Conservation (phyloP, 2,797 vertebrate species). For the Falco columbarius region DNA sequence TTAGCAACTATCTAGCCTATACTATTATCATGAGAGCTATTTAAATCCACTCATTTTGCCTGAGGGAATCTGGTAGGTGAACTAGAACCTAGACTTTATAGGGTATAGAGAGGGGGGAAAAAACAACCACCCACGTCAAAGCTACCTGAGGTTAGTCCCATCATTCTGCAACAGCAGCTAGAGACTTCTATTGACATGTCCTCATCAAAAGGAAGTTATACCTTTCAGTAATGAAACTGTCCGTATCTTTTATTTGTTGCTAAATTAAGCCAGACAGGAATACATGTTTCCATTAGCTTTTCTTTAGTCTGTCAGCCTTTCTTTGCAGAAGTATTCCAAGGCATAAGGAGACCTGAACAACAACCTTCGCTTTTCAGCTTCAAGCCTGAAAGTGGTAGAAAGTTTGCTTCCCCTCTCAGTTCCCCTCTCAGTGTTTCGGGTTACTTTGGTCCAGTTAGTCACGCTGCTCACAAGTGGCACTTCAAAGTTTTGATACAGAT, state of each 20-base stretch:
- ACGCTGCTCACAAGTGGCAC: background rate
- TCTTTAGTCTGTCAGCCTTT: too few relatives aligned
- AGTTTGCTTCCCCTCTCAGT: background rate
- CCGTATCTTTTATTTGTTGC: background rate
- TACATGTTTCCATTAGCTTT: background rate
- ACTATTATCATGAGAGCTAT: background rate
- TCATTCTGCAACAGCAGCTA: background rate
- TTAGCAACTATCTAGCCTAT: background rate
- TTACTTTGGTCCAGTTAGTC: background rate
- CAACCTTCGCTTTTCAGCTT: background rate
- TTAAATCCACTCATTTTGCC: background rate
- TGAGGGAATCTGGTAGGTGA: background rate
- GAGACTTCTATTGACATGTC: background rate
- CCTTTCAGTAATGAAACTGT: background rate
- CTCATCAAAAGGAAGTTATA: background rate
- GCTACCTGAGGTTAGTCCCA: background rate
- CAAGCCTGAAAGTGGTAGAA: background rate
- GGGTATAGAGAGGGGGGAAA: background rate
- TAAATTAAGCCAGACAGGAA: background rate
- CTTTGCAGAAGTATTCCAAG: background rate
- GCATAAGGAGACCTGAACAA: background rate
- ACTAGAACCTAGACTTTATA: background rate
- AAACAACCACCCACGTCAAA: background rate
- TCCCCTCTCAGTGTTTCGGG: background rate
- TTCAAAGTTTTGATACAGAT: background rate